Base-by-base conservation (phyloP, 2,113 vertebrate genomes). In the Oncorhynchus kisutch region DNA sequence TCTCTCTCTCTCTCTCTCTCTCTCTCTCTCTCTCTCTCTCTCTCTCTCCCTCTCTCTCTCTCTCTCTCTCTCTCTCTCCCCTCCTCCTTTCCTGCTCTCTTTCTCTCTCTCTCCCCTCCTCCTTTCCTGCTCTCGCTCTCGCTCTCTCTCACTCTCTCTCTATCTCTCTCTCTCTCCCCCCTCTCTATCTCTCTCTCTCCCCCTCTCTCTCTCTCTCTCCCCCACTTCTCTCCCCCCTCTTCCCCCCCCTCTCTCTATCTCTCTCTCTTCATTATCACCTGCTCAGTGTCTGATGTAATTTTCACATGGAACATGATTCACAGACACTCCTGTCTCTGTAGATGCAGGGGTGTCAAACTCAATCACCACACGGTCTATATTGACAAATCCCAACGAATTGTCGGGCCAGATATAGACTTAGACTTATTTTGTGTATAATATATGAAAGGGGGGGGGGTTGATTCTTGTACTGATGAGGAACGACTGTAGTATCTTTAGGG, bases 191-290 rank as follows among this genome's bases (percentile, higher is more conserved):
- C 29, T 31, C 22, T 14, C 68, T 8, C 11, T 3, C n/a, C 60
- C n/a, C 22, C 7, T 9, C n/a, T 60, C 83, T 59, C 20, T 31
- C 22, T 24, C 68, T 81, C 83, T 27, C 25, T 25, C 25, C 2
- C 25, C 73, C 49, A n/a, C n/a, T n/a, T 78, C 65, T 80, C 80
- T 79, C 64, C 25, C 25, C 25, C 25, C 27, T 1, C 3, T 1
- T 7, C 48, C 0, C 27, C 27, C 27, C 27, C 0, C 27, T 22
- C 48, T 31, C 69, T 77, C 68, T 81, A 34, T 22, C 27, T 31
- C 71, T 77, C 68, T 81, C 49, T 78, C 82, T 89, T 88, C 81
- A 85, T 91, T 89, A 89, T 90, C 89, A 88, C 90, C 86, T 85
- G 76, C 83, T 86, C 82, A 0, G 84, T 89, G 89, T 86, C 85